Evolutionary conservation across 1,140 invertebrate species (phyloP), one percentile per base, ranked within the genome.

Genomic region (Cyphomyrmex costatus): DNA sequence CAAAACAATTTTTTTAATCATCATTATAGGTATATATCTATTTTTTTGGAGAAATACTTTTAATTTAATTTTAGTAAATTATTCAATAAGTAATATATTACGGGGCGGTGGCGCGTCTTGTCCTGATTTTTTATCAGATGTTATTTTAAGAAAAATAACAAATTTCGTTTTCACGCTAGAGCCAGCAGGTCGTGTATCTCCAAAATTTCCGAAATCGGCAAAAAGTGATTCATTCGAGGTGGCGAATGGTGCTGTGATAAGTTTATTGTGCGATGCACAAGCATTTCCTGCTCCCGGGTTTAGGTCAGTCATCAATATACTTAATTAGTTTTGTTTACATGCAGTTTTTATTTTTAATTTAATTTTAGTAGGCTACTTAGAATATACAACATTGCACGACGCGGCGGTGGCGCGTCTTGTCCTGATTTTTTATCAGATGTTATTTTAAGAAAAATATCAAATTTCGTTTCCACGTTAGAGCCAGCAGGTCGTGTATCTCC

Each of bases 191-290:
- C 95, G 95, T 87, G 96, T 96, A 24, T 95, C 95, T 51, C 96
- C 96, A 42, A 96, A 96, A 93, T 94, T 96, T 89, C 95, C 96
- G n/a, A 92, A 92, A 86, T 91, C 93, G 2, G 92, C 94, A 27
- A 95, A 93, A 84, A 91, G 88, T 63, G 89, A 95, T 65, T 88
- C 93, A 36, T 92, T 93, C 73, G 91, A 94, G 53, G 86, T 90
- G 60, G 76, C 74, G 10, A 42, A 53, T 56, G 79, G 33, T 6
- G 79, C 77, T 19, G 63, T 78, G 30, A 86, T 96, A 79, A 96
- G 95, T 86, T 93, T 97, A 70, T 95, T 97, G 56, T 97, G 97
- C 92, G 96, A 97, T 89, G 96, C 96, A 68, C 97, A 97, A 94
- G 96, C 96, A 71, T 96, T 95, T 84, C 96, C 96, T 33, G 93